Conservation (phyloP, 2,113 vertebrate species). For the Struthio camelus region DNA sequence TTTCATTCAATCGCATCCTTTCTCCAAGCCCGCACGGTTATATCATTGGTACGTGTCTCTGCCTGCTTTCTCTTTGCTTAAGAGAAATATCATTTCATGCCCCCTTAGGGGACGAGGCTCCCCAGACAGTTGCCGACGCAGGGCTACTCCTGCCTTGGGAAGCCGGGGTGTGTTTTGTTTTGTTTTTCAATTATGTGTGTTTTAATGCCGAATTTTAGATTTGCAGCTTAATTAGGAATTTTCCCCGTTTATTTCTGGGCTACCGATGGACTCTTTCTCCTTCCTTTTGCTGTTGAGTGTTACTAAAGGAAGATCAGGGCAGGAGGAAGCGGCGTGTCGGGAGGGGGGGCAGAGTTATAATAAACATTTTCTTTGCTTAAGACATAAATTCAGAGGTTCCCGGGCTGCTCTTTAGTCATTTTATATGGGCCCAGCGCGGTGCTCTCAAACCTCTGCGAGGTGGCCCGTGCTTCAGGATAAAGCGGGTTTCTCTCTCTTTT, state of each 20-base stretch:
- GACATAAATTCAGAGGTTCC: constrained; percentile 61
- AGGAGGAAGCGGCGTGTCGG: constrained; percentile 39
- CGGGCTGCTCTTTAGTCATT: constrained; percentile 52
- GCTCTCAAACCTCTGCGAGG: background rate
- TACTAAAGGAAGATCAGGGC: constrained; percentile 47
- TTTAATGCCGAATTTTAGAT: background rate
- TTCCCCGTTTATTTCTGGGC: background rate
- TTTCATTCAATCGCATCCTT: constrained; percentile 23
- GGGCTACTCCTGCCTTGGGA: background rate
- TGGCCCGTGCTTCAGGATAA: background rate
- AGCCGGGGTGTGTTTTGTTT: background rate
- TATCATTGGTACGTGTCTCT: background rate
- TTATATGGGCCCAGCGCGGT: constrained; percentile 3
- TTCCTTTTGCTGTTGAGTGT: background rate
- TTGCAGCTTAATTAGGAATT: background rate
- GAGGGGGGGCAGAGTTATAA: constrained; percentile 52
- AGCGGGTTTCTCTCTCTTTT: background rate
- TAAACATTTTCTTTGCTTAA: constrained; percentile 60
- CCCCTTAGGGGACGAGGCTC: constrained; percentile 4
- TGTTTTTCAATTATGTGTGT: background rate
- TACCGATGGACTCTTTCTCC: background rate
- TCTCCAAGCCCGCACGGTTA: fast-evolving
- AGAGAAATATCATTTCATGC: background rate
- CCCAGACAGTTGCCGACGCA: background rate
- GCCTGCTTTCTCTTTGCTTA: background rate